Evolutionary conservation across 2,797 vertebrate species (phyloP), one percentile per base, ranked within the genome.

Genomic region (Paramormyrops hopkinsi): DNA sequence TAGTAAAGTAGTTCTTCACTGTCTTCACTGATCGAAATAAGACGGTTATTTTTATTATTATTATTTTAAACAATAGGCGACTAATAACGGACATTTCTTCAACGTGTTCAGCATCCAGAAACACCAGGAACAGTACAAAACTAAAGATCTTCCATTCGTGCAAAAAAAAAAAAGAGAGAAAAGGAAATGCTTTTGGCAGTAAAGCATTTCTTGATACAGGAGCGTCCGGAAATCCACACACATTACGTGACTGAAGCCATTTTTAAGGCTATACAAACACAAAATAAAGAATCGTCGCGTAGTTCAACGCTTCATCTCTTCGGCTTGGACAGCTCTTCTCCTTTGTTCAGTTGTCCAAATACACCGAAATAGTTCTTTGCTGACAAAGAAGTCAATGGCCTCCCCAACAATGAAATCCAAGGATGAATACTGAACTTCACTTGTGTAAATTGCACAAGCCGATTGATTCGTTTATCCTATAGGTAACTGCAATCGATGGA

Each of bases 181-280:
- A 95, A 94, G 25, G 91, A 93, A 95, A 94, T 96, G 96, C 97
- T 97, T 96, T 96, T 97, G 95, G 93, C 93, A 95, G 96, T 97
- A 97, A 97, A 98, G 96, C 97, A 97, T 97, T 97, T 97, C 94
- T 95, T 93, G 95, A 97, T 95, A 95, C 93, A 94, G 93, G 95
- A 96, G 95, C 94, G 95, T 97, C 96, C 96, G 96, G 95, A 96
- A 96, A 94, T 94, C 94, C 96, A 96, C 94, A 96, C 91, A 97
- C 95, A 96, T 96, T 94, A 97, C 95, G 95, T 95, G 95, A 96
- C 95, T 93, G 94, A 96, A 97, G 96, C 95, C 94, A 93, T 95
- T 95, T 96, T 96, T 98, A 97, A 98, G 97, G 97, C 97, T 97
- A 96, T 96, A 97, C 97, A 98, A 96, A 99, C 97, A 97, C 96